phyloP scores from a whole-genome alignment of 2,888 invertebrate genomes.

The Galerucella pusilla region DNA sequence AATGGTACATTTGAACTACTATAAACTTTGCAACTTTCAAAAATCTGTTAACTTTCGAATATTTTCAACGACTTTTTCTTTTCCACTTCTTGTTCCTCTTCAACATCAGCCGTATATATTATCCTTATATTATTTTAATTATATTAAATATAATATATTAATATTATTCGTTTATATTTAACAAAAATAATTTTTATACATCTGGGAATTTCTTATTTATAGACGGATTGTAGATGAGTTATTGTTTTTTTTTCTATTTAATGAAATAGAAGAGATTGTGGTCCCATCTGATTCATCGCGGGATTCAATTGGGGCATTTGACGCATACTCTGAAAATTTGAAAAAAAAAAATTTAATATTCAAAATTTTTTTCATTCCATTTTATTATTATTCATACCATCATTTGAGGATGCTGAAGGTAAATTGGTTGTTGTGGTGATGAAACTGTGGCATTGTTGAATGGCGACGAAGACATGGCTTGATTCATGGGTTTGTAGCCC shows the following conservation, averaged over 20 bases:
- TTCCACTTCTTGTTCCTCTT: conserved; percentile 17
- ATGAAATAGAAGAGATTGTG: conserved; percentile 62
- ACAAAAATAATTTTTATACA: conserved; percentile 50
- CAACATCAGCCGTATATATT: conserved; percentile 15
- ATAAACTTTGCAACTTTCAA: not conserved
- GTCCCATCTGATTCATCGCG: conserved; percentile 59
- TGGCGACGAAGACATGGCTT: conserved; percentile 56
- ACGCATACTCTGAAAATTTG: conserved; percentile 58
- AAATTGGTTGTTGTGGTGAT: conserved; percentile 58
- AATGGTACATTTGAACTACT: not conserved
- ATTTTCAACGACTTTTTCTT: not conserved
- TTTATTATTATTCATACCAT: conserved; percentile 41
- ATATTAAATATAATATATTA: conserved; percentile 21
- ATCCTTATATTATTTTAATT: conserved; percentile 51
- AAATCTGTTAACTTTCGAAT: too few relatives aligned
- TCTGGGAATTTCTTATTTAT: conserved; percentile 29
- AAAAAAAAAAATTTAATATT: not conserved
- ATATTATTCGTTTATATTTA: conserved; percentile 51
- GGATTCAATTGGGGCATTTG: conserved; percentile 58
- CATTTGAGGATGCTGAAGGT: conserved; percentile 57
- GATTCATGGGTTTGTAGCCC: conserved; percentile 86
- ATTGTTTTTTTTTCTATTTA: conserved; percentile 32
- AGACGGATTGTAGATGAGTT: conserved; percentile 5
- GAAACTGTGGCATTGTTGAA: conserved; percentile 59
- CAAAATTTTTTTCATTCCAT: not conserved